A percentile compares a stretch with the other conserved stretches of the same genome.
phyloP scores from a whole-genome alignment of 1,140 invertebrate species.

The Gonioctena quinquepunctata region DNA sequence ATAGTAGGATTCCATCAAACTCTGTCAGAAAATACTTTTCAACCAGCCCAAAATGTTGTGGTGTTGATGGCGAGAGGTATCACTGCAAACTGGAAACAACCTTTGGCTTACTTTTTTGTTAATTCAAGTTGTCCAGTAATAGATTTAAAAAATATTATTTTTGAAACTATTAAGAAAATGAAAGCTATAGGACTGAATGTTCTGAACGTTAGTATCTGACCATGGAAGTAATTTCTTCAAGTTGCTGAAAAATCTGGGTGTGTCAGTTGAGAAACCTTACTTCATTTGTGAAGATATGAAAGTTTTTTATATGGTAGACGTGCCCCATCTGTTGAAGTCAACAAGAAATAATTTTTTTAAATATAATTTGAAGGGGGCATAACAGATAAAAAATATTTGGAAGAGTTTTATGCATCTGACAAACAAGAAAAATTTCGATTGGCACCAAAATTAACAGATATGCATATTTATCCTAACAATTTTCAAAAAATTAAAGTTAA shows the following conservation, averaged over 20 bases:
- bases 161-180: slow-evolving; percentile 29
- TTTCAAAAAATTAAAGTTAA: slow-evolving; percentile 30
- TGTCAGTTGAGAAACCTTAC: slow-evolving; percentile 10
- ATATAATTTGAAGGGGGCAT: slow-evolving; percentile 12
- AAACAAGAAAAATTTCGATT: slow-evolving; percentile 9
- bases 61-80: slow-evolving; percentile 31
- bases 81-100: slow-evolving; percentile 38
- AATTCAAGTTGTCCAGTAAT: slow-evolving; percentile 20
- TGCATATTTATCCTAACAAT: slow-evolving; percentile 19
- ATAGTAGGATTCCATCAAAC: slow-evolving; percentile 4
- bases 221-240: background rate
- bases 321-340: slow-evolving; percentile 25
- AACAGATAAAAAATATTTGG: slow-evolving; percentile 14
- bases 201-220: background rate
- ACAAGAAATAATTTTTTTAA: slow-evolving; percentile 23
- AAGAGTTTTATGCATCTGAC: slow-evolving; percentile 15
- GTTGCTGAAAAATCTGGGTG: slow-evolving; percentile 1
- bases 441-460: slow-evolving; percentile 27
- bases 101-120: slow-evolving; percentile 34
- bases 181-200: slow-evolving; percentile 34
- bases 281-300: slow-evolving; percentile 18
- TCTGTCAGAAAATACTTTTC: slow-evolving; percentile 16
- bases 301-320: slow-evolving; percentile 20
- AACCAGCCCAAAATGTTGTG: slow-evolving; percentile 25
- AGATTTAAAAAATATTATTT: slow-evolving; percentile 32